Base-by-base conservation (phyloP, 2,888 invertebrate genomes). In the Heliconius charithonia region DNA sequence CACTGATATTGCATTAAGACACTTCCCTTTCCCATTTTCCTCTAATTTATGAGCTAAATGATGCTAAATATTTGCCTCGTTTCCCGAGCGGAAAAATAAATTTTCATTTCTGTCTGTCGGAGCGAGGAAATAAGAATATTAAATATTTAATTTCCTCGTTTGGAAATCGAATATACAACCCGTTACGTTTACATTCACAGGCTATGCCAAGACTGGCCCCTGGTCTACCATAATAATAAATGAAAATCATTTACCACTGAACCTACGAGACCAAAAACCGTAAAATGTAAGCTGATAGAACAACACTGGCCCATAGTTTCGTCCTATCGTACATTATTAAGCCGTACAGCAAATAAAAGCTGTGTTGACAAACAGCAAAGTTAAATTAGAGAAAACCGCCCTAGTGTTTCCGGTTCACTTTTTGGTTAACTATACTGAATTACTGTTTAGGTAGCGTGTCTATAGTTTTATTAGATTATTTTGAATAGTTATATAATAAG, bases 331-430 rank as follows among this genome's bases (percentile, higher is more conserved):
- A 72, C 72, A 72, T 72, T 72, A 72, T 72, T 72, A 72, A 72
- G 16, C 32, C 72, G 59, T 72, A 25, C 59, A 4, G n/a, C 72
- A 72, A 72, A 72, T 72, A 72, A 72, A 72, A 59, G 59, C 59
- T n/a, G 12, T 56, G 32, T 56, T 59, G n/a, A 25, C 72, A 72
- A 59, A 56, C 59, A 32, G 16, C 59, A 72, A 37, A 72, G 59
- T 72, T 72, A 72, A 72, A 72, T 72, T 59, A 72, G 32, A 59
- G 72, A 37, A 72, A 72, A 72, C n/a, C 59, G 25, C 32, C n/a
- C 13, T 12, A 71, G 10, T 71, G 12, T 29, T 12, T 12, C 6
- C n/a, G 4, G 27, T 22, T 25, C 16, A 69, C 41, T 69, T 41
- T 69, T 19, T 4, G 13, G 12, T 41, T 41, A 41, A 69, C 13